Base-by-base conservation (phyloP, 1,140 invertebrate species). In the Leptinotarsa undecemlineata region DNA sequence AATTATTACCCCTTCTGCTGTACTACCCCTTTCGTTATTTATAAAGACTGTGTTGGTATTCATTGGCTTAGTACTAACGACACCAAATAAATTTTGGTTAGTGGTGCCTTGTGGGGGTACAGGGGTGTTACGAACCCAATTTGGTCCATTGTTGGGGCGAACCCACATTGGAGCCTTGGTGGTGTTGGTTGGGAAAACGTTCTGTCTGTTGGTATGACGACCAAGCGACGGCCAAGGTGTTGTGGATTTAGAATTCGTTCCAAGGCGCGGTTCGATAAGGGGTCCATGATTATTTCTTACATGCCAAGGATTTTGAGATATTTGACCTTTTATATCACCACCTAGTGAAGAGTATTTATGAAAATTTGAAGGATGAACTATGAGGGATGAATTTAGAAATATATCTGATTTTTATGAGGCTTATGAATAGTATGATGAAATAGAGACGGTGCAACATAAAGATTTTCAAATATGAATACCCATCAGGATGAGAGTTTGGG, bases 151-250 rank as follows among this genome's bases (percentile, higher is more conserved):
- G 74, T 70, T 73, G 14, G 73, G 73, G 74, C 42, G 77, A 48
- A 72, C 69, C 69, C 73, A 74, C 60, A 21, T 61, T 71, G 69
- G 76, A 33, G 63, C 17, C 15, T 74, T 68, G 26, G 33, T 70
- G 8, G 21, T 20, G 61, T 26, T 71, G 11, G 68, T 19, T 23
- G 15, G 47, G 3, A 15, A 48, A 57, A 19, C 62, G 61, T 71
- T 68, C 14, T 74, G 67, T 63, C 26, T 67, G 47, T 48, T 72
- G 68, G 15, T 61, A 21, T 64, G 62, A 13, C 68, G 74, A 26
- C 79, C 76, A 63, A 81, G 74, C 51, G 73, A 47, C 17, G 79
- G 79, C 79, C 79, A 79, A 14, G 77, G 76, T 17, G 79, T 80
- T 2, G 77, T 74, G 26, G 33, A 72, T 70, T 70, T 71, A 14